Evolutionary conservation across 2,797 vertebrate genomes (phyloP).

Genomic region (Cygnus olor): DNA sequence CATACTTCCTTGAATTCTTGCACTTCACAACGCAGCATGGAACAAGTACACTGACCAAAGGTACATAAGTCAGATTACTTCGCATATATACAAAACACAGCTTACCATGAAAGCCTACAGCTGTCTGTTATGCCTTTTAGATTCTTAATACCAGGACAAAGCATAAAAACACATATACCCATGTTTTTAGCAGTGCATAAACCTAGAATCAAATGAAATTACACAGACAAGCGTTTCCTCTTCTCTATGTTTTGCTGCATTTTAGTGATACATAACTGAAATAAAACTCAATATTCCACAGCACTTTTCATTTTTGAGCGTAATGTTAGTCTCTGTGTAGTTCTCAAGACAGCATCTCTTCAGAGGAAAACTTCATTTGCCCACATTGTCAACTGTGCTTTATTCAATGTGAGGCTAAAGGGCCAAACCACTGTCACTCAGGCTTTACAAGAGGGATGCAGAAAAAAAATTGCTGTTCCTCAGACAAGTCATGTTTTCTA

Average conservation of each 20-base stretch:
- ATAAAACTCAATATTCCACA: background rate
- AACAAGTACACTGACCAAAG: background rate
- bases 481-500: background rate
- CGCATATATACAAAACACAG: background rate
- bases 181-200: background rate
- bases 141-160: background rate
- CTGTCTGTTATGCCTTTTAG: background rate
- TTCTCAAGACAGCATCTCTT: background rate
- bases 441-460: background rate
- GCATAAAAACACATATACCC: background rate
- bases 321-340: background rate
- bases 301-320: background rate
- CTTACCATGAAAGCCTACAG: background rate
- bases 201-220: background rate
- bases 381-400: background rate
- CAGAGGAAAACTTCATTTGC: background rate
- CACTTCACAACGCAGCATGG: background rate
- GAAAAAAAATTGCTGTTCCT: background rate
- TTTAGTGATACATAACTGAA: background rate
- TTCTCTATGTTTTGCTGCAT: background rate
- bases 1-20: slow-evolving; percentile 61
- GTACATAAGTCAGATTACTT: background rate
- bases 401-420: background rate
- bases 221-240: background rate
- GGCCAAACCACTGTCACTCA: background rate